Evolutionary conservation across 2,113 vertebrate species (phyloP).

Genomic region (Etheostoma spectabile): DNA sequence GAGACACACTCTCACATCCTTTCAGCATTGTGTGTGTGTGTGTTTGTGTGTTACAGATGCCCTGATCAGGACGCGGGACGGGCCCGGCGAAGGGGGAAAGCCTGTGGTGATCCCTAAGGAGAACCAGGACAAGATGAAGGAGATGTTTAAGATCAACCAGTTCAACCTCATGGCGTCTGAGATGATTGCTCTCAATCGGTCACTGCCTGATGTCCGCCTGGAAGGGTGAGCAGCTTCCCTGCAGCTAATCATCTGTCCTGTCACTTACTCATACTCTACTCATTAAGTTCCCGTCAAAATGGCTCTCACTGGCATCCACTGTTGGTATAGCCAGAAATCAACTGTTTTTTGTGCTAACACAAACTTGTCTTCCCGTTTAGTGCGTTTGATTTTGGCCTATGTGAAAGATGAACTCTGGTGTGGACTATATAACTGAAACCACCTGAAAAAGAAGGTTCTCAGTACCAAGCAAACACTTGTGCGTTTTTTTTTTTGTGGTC

Average conservation of each 20-base stretch:
- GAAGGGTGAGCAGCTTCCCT: slow-evolving; percentile 91
- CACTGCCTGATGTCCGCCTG: slow-evolving; percentile 95
- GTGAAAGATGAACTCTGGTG: background rate
- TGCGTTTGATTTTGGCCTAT: background rate
- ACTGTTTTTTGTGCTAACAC: background rate
- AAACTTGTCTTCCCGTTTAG: background rate
- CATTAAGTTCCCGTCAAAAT: slow-evolving; percentile 14
- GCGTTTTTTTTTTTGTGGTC: too few species aligned
- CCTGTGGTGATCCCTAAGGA: slow-evolving; percentile 98
- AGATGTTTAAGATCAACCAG: slow-evolving; percentile 99
- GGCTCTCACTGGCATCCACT: background rate
- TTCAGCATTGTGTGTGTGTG: background rate
- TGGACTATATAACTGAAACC: background rate
- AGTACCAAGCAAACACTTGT: background rate
- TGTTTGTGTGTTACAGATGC: slow-evolving; percentile 81
- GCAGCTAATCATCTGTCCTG: slow-evolving; percentile 3
- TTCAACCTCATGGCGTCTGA: slow-evolving; percentile 99
- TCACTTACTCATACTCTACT: background rate
- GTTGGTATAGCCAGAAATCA: background rate
- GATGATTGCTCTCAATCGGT: slow-evolving; percentile 97
- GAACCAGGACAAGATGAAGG: slow-evolving; percentile 99
- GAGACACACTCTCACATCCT: too few species aligned
- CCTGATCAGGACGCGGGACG: slow-evolving; percentile 91
- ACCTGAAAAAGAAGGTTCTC: background rate
- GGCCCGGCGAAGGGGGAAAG: slow-evolving; percentile 98